Evolutionary conservation across 2,888 invertebrate genomes (phyloP).

Genomic region (Perizoma affinitatum): DNA sequence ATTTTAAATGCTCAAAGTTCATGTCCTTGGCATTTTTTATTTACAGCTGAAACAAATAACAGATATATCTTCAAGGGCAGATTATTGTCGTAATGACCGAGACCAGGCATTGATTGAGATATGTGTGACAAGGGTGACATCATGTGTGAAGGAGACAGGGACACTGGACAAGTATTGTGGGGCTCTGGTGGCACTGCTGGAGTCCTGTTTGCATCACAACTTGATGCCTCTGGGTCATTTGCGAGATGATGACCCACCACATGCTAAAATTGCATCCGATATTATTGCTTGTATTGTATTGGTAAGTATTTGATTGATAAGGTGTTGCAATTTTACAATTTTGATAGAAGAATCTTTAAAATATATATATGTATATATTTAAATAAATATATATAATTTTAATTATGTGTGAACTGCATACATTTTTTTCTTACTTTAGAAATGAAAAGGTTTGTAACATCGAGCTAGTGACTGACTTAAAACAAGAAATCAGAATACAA

Average conservation of each 20-base stretch:
- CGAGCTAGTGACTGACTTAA: no score
- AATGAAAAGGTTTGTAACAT: no score
- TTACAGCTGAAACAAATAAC: slow-evolving; percentile 88
- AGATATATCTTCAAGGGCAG: slow-evolving; percentile 91
- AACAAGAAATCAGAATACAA: not conserved
- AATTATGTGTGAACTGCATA: no score
- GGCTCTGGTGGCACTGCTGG: slow-evolving; percentile 92
- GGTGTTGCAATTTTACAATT: no score
- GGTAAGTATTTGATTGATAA: slow-evolving; percentile 78
- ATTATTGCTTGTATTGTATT: slow-evolving; percentile 97
- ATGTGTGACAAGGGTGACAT: slow-evolving; percentile 94
- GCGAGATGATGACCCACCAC: slow-evolving; percentile 95
- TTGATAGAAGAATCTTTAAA: no score
- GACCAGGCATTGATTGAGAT: slow-evolving; percentile 98
- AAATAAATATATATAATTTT: no score
- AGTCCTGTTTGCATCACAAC: slow-evolving; percentile 95
- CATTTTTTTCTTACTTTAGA: no score
- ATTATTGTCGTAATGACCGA: slow-evolving; percentile 93
- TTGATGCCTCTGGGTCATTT: slow-evolving; percentile 87
- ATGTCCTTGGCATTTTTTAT: slow-evolving; percentile 14
- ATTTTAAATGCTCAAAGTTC: slow-evolving; percentile 2
- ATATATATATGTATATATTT: no score
- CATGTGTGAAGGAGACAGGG: slow-evolving; percentile 94
- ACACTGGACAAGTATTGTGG: slow-evolving; percentile 94
- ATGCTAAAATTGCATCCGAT: slow-evolving; percentile 98